Evolutionary conservation across 2,888 invertebrate species (phyloP).

Genomic region (Dasypogon diadema): DNA sequence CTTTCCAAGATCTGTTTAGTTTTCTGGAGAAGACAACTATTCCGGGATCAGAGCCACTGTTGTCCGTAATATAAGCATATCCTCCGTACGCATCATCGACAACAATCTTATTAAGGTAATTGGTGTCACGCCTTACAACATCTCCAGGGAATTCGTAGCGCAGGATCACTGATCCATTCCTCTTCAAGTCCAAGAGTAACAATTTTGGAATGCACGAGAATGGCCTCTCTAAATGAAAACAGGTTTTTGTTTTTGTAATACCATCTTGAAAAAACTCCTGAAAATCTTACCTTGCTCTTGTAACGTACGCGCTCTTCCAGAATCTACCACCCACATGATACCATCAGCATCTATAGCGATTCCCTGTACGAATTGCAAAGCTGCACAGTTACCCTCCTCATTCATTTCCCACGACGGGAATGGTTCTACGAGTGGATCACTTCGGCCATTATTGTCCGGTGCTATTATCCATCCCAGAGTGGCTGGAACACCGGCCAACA

Average conservation of each 20-base stretch:
- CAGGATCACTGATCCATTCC: slow-evolving; percentile 71
- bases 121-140: slow-evolving; percentile 72
- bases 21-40: slow-evolving; percentile 78
- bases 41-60: slow-evolving; percentile 76
- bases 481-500: slow-evolving; percentile 78
- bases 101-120: slow-evolving; percentile 79
- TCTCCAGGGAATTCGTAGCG: slow-evolving; percentile 75
- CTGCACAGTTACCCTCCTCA: slow-evolving; percentile 74
- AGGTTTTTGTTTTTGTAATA: background rate
- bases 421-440: slow-evolving; percentile 74
- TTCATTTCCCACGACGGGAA: slow-evolving; percentile 82
- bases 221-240: slow-evolving; percentile 6
- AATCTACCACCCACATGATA: slow-evolving; percentile 78
- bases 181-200: slow-evolving; percentile 76
- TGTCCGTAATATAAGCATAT: slow-evolving; percentile 81
- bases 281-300: slow-evolving; percentile 66
- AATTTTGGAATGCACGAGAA: slow-evolving; percentile 77
- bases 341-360: slow-evolving; percentile 80
- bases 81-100: slow-evolving; percentile 77
- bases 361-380: slow-evolving; percentile 81
- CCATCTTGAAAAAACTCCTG: background rate
- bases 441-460: slow-evolving; percentile 66
- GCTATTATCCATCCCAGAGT: slow-evolving; percentile 74
- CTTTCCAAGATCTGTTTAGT: slow-evolving; percentile 78
- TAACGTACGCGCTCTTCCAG: slow-evolving; percentile 76